Evolutionary conservation across 2,797 vertebrate genomes (phyloP).

Genomic region (Rhinichthys osculus): DNA sequence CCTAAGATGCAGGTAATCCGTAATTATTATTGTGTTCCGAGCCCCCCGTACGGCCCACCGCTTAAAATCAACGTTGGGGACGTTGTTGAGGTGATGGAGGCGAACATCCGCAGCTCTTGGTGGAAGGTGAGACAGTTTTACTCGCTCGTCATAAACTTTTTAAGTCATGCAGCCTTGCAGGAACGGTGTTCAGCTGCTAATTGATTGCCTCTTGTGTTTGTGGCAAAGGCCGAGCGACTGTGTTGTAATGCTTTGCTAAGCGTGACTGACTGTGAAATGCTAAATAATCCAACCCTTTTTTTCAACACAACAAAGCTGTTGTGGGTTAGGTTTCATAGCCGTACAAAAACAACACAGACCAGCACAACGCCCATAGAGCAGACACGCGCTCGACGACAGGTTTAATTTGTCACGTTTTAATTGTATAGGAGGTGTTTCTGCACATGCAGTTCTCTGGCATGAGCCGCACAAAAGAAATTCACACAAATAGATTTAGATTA

Average conservation of each 20-base stretch:
- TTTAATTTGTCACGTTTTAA: constrained; percentile 21
- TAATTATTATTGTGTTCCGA: constrained; percentile 86
- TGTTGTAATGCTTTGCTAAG: constrained; percentile 47
- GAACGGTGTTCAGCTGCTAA: constrained; percentile 14
- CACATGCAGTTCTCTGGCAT: neutral
- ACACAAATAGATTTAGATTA: constrained; percentile 7
- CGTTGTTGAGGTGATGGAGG: constrained; percentile 88
- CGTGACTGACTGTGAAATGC: constrained; percentile 50
- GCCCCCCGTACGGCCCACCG: constrained; percentile 83
- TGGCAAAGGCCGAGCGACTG: constrained; percentile 21
- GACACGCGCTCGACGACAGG: constrained; percentile 27
- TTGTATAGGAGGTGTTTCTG: constrained; percentile 23
- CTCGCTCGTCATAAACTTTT: neutral
- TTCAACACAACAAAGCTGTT: constrained; percentile 49
- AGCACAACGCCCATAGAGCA: constrained; percentile 45
- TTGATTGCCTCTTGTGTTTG: constrained; percentile 22
- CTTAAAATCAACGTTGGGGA: constrained; percentile 89
- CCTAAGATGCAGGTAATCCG: constrained; percentile 93
- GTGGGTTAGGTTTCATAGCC: constrained; percentile 40
- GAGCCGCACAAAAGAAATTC: constrained; percentile 1
- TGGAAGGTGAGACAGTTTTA: constrained; percentile 88
- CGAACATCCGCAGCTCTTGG: constrained; percentile 90
- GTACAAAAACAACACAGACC: constrained; percentile 35
- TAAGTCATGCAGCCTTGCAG: neutral
- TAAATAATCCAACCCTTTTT: constrained; percentile 49